Percentiles rank a stretch among this genome's conserved stretches.
These are phyloP conservation scores for Drosophila dives DNA, from an alignment of 2,888 invertebrate species.

Conservation along the genomic window DNA sequence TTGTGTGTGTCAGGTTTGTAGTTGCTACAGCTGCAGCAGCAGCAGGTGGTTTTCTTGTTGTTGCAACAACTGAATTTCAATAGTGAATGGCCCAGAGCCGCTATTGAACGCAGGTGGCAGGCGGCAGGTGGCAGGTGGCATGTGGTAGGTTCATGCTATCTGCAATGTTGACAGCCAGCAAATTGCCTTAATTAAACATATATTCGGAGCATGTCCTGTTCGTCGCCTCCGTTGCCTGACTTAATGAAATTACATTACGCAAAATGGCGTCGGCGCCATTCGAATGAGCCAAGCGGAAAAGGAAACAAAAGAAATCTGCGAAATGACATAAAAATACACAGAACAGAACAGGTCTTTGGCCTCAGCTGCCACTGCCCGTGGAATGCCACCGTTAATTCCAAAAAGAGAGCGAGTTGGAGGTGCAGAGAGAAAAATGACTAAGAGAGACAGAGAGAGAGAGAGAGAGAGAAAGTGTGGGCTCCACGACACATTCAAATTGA, in stretches of 20 bases:
- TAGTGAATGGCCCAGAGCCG: constrained; percentile 7
- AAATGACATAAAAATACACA: constrained; percentile 41
- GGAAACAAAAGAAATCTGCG: constrained; percentile 52
- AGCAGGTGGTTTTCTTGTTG: constrained; percentile 49
- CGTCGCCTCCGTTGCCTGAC: constrained; percentile 29
- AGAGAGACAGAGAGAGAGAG: neutral
- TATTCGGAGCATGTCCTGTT: constrained; percentile 35
- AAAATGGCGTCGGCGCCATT: constrained; percentile 45
- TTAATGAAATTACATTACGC: constrained; percentile 72
- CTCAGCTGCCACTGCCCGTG: constrained; percentile 7
- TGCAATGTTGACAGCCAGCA: constrained; percentile 43
- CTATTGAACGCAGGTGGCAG: constrained; percentile 15
- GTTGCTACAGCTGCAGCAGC: constrained; percentile 7
- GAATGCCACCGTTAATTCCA: constrained; percentile 33
- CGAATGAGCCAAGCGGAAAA: constrained; percentile 33
- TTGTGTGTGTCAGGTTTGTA: constrained; percentile 6
- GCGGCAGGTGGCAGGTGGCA: neutral
- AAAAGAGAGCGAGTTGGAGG: neutral
- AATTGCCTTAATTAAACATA: constrained; percentile 58
- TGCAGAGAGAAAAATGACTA: neutral
- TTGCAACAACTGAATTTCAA: constrained; percentile 29
- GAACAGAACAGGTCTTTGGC: constrained; percentile 21
- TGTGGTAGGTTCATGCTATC: constrained; percentile 2
- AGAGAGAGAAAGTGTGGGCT: neutral
- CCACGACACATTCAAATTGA: constrained; percentile 69